phyloP scores from a whole-genome alignment of 2,888 invertebrate species.

The Chorisops tibialis region DNA sequence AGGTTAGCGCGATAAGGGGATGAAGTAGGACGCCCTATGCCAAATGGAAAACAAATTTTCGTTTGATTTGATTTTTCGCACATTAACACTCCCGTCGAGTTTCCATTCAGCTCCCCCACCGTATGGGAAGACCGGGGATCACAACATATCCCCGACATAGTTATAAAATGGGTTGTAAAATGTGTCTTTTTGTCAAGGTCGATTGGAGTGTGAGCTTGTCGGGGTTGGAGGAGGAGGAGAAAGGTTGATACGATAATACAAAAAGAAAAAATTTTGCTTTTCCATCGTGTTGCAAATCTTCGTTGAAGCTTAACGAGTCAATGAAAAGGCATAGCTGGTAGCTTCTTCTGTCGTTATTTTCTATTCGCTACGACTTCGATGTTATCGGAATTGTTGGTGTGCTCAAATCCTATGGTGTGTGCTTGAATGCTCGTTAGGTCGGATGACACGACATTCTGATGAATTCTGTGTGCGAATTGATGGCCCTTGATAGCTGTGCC shows the following conservation, averaged over 20 bases:
- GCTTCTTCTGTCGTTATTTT: constrained; percentile 1
- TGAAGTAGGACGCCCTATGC: background rate
- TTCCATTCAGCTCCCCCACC: background rate
- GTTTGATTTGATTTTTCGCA: constrained; percentile 40
- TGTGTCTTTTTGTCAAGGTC: background rate
- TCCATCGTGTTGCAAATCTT: constrained; percentile 18
- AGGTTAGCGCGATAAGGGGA: background rate
- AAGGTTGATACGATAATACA: background rate
- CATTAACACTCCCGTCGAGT: constrained; percentile 35
- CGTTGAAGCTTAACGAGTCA: background rate
- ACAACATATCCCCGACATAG: background rate
- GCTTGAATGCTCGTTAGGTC: constrained; percentile 14
- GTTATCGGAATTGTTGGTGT: constrained; percentile 20
- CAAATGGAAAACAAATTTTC: constrained; percentile 29
- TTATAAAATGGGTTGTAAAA: background rate
- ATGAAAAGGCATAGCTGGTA: background rate
- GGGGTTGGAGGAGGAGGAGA: background rate
- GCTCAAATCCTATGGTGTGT: background rate
- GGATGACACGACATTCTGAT: constrained; percentile 22
- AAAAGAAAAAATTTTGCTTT: background rate
- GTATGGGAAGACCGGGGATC: background rate
- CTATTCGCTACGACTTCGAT: background rate
- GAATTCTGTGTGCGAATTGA: constrained; percentile 21
- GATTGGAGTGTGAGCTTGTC: background rate
- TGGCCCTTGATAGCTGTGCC: constrained; percentile 21